These are phyloP conservation scores for Mormyrus proboscirostris DNA, from an alignment of 2,797 vertebrate species.

Conservation along the genomic window DNA sequence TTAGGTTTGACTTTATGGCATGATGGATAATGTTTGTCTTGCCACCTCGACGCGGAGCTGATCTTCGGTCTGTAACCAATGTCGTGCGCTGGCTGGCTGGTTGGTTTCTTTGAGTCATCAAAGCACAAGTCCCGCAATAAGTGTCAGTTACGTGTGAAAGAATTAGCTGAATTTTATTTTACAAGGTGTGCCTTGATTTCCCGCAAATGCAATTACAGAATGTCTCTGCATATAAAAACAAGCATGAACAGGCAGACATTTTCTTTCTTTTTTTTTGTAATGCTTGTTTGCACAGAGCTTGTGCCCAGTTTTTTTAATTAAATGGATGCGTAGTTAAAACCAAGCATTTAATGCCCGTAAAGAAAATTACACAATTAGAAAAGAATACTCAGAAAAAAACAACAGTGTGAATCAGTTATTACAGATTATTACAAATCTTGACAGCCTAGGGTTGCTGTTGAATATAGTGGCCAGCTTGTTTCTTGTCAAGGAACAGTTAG, in stretches of 20 bases:
- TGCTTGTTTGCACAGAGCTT: background rate
- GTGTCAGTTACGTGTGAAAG: background rate
- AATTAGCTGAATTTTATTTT: background rate
- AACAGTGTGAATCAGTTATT: background rate
- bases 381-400: background rate
- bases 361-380: background rate
- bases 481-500: background rate
- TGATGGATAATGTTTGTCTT: background rate
- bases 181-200: background rate
- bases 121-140: background rate
- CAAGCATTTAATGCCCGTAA: background rate
- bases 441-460: background rate
- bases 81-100: background rate
- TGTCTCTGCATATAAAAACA: background rate
- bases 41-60: background rate
- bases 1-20: constrained; percentile 7
- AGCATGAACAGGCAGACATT: background rate
- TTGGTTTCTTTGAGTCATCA: background rate
- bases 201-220: background rate
- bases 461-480: background rate
- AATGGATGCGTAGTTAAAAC: background rate
- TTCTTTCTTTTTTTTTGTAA: background rate
- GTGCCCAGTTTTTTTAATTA: background rate
- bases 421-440: background rate
- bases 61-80: background rate